Evolutionary conservation across 1,140 invertebrate genomes (phyloP), one percentile per base, ranked within the genome.

Genomic region (Dinothrombium tinctorium): DNA sequence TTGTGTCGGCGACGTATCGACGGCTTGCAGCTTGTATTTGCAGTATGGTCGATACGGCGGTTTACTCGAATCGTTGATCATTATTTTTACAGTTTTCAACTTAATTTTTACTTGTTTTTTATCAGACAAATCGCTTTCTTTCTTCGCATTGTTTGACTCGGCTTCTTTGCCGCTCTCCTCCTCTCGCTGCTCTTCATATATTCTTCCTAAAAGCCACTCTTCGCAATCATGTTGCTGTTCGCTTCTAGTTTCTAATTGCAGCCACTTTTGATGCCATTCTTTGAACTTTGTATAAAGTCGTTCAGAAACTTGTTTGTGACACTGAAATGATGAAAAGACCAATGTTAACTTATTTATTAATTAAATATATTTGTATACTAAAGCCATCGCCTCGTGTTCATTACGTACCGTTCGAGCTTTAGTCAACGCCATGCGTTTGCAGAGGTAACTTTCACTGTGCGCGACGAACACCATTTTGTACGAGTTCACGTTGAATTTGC

Each of bases 401-500:
- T 21, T 21, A 15, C 20, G 60, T 57, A 83, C 80, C 69, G 76
- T 63, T 59, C 67, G 71, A 17, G 80, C 78, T 59, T 67, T 68
- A 17, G 61, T 62, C 40, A 83, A 66, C 35, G 77, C 72, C 58
- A 72, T 68, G 49, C 69, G 66, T 55, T 73, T 76, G 59, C 80
- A 81, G 47, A 84, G 61, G 50, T 70, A 72, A 55, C 72, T 72
- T 54, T 80, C 76, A 59, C 76, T 76, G 48, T 76, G 73, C 23
- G 73, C 69, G 29, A 81, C 69, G 57, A 75, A 80, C 32, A 78
- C 67, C 57, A 78, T 72, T 48, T 74, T 76, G 50, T 72, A 74
- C 37, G 67, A 70, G 47, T 69, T 69, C 2, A 70, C 58, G 56
- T 74, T 72, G 51, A 78, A 76, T 54, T 68, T 67, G 54, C 74